Base-by-base conservation (phyloP, 1,140 invertebrate genomes). In the Aphelenchoides avenae region DNA sequence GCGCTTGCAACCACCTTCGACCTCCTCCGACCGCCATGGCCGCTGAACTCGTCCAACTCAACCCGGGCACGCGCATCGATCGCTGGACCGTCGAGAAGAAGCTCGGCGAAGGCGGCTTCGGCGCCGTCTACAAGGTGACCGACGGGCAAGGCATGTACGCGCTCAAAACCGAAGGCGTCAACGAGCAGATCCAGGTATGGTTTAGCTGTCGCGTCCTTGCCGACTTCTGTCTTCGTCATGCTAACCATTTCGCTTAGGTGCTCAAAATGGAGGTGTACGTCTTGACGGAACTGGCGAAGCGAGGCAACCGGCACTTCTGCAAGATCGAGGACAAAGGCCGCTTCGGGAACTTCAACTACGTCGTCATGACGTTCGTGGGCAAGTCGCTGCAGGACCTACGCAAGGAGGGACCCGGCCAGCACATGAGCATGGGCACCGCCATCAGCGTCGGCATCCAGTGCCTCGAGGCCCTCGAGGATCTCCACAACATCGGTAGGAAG, bases 251-350 rank as follows among this genome's bases (percentile, higher is more conserved):
- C 6, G 42, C 64, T 54, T 46, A 71, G 62, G 66, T 71, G n/a
- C 47, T 72, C 24, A 64, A 56, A 20, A 71, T 68, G 68, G 68
- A 71, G 51, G 68, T 68, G 3, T 71, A 46, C 46, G 66, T 68
- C 1, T 49, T 68, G 9, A 47, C 54, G 26, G 66, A 68, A 40
- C 52, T 68, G 44, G 33, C 57, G 24, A 67, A 67, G 49, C 29
- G 61, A 29, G 68, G 67, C 27, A 48, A 52, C 33, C 62, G 66
- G 34, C 66, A 69, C 39, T 69, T 69, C 52, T 69, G 66, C 33
- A 71, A 66, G 47, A 71, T 71, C 30, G 69, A 71, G 29, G 65
- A 71, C 41, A 68, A 68, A 31, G 67, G 67, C n/a, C 69, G 60
- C 41, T 68, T 44, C 46, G 66, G 66, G 9, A 66, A 34, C 30